Evolutionary conservation across 2,888 invertebrate genomes (phyloP).

Genomic region (Chironomus tentans): DNA sequence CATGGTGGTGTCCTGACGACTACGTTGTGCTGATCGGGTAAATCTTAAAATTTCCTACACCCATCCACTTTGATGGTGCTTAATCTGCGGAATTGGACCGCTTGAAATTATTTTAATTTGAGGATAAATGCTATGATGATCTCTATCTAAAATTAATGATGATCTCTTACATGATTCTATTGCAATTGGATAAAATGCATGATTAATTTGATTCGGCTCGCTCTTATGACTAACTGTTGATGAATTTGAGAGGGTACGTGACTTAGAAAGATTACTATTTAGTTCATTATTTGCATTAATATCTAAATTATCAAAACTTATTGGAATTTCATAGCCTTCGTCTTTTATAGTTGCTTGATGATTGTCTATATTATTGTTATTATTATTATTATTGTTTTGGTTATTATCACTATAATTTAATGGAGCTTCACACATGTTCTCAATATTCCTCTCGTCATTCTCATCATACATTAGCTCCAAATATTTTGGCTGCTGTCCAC

Average conservation of each 20-base stretch:
- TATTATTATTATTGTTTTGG: conserved; percentile 11
- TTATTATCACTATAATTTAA: conserved; percentile 8
- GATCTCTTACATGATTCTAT: not conserved
- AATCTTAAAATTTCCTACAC: not conserved
- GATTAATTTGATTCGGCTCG: not conserved
- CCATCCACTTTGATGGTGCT: conserved; percentile 10
- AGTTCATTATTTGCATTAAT: conserved; percentile 25
- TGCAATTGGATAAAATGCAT: not conserved
- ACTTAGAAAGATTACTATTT: conserved; percentile 23
- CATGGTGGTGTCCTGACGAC: too few relatives aligned
- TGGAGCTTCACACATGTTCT: conserved; percentile 24
- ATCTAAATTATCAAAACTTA: conserved; percentile 21
- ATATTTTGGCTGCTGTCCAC: conserved; percentile 47
- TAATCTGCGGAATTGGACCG: not conserved
- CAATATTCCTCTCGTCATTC: conserved; percentile 34
- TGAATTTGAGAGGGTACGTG: conserved; percentile 30
- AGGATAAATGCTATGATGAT: conserved; percentile 14
- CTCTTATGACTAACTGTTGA: conserved; percentile 30
- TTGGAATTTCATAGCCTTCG: conserved; percentile 31
- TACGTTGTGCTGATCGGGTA: too few relatives aligned
- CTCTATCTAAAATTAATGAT: conserved; percentile 11
- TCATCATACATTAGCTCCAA: conserved; percentile 56
- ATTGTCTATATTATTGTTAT: conserved; percentile 2
- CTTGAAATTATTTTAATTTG: not conserved
- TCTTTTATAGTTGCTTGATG: not conserved